Base-by-base conservation (phyloP, 2,888 invertebrate species). In the Camponotus fellah region DNA sequence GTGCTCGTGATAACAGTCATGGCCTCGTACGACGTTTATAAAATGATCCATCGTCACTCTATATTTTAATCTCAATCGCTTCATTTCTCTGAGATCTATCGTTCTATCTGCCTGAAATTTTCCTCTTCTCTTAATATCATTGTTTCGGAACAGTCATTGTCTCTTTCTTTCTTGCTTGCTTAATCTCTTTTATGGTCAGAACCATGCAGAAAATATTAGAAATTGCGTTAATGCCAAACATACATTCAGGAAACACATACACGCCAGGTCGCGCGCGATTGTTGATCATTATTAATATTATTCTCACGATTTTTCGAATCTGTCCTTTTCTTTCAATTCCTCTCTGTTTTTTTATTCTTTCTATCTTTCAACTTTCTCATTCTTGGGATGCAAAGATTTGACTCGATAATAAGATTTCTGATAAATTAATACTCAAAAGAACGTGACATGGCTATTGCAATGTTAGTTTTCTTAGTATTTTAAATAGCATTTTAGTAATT, bases 1-100 rank as follows among this genome's bases (percentile, higher is more conserved):
- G 86, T 88, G 83, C 79, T 87, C 88, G 89, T 87, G 84, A 89
- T 91, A 86, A 89, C 89, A 86, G 86, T 86, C 83, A 87, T 77
- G 86, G 87, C 85, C 83, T 88, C 82, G 60, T 87, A 83, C 71
- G 80, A 72, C 81, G 66, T 80, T 80, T 77, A 66, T 26, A 83
- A 76, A 84, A 46, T 71, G 66, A 85, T 81, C 46, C 84, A 85
- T 84, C 62, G 66, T 56, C 79, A 77, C 58, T 77, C 83, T 79
- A 82, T 69, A 49, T 77, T 46, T 65, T 74, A 58, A 68, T 86
- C 72, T 81, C 66, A 65, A 64, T 76, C 56, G 56, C 65, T 83
- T 68, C 53, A 77, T 72, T 74, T 84, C 64, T 40, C 74, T 68
- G 56, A 72, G 58, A 56, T 46, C 2, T 26, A 26, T 26, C 43